A percentile compares a stretch with the other conserved stretches of the same genome.
Conservation (phyloP, 2,113 vertebrate species). For the Chitala chitala region DNA sequence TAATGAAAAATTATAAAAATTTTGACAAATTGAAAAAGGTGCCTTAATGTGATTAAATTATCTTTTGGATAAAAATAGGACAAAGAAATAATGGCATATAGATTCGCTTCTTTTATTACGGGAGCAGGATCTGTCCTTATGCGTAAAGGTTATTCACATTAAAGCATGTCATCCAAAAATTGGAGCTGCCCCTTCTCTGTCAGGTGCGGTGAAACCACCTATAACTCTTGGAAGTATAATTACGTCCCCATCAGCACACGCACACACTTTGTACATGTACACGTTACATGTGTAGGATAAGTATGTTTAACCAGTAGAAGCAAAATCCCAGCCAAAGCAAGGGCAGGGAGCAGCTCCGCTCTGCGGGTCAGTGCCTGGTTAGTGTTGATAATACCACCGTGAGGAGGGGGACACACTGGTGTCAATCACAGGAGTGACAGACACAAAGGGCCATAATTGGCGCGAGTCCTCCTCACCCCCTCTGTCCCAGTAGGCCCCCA, state of each 20-base stretch:
- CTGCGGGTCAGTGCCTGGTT: conserved; percentile 76
- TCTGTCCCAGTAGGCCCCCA: conserved; percentile 68
- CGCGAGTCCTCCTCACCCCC: conserved; percentile 80
- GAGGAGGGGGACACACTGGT: conserved; percentile 77
- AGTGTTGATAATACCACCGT: conserved; percentile 71
- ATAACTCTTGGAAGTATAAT: background rate
- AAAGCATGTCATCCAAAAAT: conserved; percentile 78
- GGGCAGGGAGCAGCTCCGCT: conserved; percentile 66
- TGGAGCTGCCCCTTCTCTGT: conserved; percentile 71
- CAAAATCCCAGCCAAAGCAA: conserved; percentile 47
- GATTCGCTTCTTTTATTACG: conserved; percentile 67
- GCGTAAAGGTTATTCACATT: conserved; percentile 79
- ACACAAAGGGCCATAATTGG: conserved; percentile 79
- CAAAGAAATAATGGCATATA: conserved; percentile 78
- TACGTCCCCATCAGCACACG: background rate
- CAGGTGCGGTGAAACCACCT: conserved; percentile 48
- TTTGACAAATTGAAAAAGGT: conserved; percentile 49
- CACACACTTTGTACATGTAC: no score
- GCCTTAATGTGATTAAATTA: conserved; percentile 77
- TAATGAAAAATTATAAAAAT: conserved; percentile 64
- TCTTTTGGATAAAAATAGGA: conserved; percentile 75
- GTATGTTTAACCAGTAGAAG: background rate
- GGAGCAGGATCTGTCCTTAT: conserved; percentile 68
- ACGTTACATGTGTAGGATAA: background rate
- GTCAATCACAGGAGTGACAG: conserved; percentile 73